These are phyloP conservation scores for Trichechus manatus DNA, from an alignment of 2,113 vertebrate genomes.

Conservation along the genomic window DNA sequence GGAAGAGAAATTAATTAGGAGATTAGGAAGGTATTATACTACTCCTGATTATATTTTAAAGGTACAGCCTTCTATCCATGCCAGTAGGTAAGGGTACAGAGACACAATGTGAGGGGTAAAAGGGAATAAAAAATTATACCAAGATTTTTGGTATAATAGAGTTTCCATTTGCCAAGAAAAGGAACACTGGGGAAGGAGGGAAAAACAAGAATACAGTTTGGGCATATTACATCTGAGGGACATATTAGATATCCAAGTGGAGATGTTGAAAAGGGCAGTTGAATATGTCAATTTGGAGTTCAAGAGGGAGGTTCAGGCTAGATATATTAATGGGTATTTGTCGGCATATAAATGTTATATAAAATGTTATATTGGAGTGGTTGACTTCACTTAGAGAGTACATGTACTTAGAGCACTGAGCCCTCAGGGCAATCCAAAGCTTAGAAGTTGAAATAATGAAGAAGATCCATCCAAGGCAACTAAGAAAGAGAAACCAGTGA, in stretches of 20 bases:
- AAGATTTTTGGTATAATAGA: not conserved
- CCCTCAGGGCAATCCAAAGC: not conserved
- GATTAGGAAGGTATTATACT: not conserved
- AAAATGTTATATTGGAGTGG: not conserved
- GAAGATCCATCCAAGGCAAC: not conserved
- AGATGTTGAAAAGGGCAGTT: not conserved
- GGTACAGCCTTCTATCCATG: not conserved
- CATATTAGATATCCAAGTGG: not conserved
- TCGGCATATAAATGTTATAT: not conserved
- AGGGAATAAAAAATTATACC: not conserved
- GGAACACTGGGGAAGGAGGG: not conserved
- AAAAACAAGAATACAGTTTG: not conserved
- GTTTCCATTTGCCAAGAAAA: constrained; percentile 24
- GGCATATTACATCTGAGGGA: not conserved
- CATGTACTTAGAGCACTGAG: not conserved
- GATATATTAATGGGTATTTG: not conserved
- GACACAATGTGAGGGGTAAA: not conserved
- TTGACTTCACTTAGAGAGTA: not conserved
- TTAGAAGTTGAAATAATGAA: not conserved
- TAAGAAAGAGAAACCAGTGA: not conserved
- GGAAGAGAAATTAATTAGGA: not conserved
- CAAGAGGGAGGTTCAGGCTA: not conserved
- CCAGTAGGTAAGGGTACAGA: not conserved
- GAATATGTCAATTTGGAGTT: not conserved
- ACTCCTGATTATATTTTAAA: constrained; percentile 1